These are phyloP conservation scores for Rhagoletis zephyria DNA, from an alignment of 1,140 invertebrate species.

Conservation along the genomic window DNA sequence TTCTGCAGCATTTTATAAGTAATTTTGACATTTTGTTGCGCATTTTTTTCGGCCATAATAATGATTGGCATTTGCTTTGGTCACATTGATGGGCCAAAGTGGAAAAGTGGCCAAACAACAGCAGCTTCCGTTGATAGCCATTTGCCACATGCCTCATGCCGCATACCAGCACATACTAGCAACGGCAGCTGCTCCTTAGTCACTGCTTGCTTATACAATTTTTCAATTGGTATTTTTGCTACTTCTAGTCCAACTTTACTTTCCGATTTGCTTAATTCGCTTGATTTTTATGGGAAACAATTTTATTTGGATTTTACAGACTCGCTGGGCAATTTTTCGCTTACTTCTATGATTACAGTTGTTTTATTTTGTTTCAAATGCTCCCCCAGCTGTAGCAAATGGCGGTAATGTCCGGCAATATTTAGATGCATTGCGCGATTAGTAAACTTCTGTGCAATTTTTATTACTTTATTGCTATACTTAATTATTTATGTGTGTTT, in stretches of 20 bases:
- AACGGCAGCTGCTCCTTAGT: background rate
- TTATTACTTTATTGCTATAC: background rate
- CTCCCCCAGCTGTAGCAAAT: background rate
- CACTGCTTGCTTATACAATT: background rate
- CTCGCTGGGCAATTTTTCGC: background rate
- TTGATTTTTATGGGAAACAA: slow-evolving; percentile 49
- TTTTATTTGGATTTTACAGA: slow-evolving; percentile 46
- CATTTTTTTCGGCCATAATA: slow-evolving; percentile 37
- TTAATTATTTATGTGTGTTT: slow-evolving; percentile 13
- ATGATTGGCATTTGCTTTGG: slow-evolving; percentile 44
- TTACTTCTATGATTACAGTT: slow-evolving; percentile 14
- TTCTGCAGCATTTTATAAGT: background rate
- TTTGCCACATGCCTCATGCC: background rate
- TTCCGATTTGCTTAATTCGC: background rate
- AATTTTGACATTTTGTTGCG: slow-evolving; percentile 49
- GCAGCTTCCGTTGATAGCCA: too few relatives aligned
- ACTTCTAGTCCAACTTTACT: background rate
- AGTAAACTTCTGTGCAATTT: background rate
- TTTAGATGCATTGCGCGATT: background rate
- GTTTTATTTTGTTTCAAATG: slow-evolving; percentile 9
- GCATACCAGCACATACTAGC: background rate
- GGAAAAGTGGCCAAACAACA: background rate
- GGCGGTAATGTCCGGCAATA: background rate
- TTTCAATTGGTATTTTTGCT: background rate
- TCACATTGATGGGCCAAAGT: background rate